phyloP scores from a whole-genome alignment of 2,888 invertebrate genomes.

The Tryphoninae sp. region DNA sequence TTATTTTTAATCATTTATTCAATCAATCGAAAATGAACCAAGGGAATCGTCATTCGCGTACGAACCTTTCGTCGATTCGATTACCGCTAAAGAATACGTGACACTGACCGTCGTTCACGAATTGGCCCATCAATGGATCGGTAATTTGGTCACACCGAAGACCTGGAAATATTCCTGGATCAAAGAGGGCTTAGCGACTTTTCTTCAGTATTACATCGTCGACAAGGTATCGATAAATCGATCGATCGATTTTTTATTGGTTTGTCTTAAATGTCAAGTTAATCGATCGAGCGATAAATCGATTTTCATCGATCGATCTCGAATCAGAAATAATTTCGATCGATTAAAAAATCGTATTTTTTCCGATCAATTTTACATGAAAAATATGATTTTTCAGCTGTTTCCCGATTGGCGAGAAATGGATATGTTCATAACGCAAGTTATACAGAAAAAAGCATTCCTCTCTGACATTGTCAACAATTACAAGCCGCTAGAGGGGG shows the following conservation, averaged over 20 bases:
- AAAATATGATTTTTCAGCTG: constrained; percentile 36
- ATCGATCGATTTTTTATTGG: constrained; percentile 7
- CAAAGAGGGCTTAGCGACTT: constrained; percentile 81
- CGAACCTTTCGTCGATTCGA: constrained; percentile 51
- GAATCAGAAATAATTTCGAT: too few relatives aligned
- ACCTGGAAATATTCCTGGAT: constrained; percentile 77
- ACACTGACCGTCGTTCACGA: constrained; percentile 80
- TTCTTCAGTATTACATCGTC: constrained; percentile 80
- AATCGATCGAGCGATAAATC: neutral
- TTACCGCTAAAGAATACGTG: constrained; percentile 62
- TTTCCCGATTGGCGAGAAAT: constrained; percentile 65
- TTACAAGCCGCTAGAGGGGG: constrained; percentile 61
- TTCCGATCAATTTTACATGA: neutral
- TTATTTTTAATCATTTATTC: too few relatives aligned
- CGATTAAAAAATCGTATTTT: neutral
- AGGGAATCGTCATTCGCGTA: constrained; percentile 60
- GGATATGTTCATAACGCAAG: constrained; percentile 67
- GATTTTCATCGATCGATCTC: neutral
- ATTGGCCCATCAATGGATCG: constrained; percentile 82
- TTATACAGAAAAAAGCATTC: constrained; percentile 64
- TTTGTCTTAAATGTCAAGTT: neutral
- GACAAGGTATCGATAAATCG: constrained; percentile 69
- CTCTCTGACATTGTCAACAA: constrained; percentile 48
- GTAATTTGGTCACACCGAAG: constrained; percentile 73
- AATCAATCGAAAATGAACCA: neutral